Conservation (phyloP, 1,140 invertebrate species). For the Physella acuta region DNA sequence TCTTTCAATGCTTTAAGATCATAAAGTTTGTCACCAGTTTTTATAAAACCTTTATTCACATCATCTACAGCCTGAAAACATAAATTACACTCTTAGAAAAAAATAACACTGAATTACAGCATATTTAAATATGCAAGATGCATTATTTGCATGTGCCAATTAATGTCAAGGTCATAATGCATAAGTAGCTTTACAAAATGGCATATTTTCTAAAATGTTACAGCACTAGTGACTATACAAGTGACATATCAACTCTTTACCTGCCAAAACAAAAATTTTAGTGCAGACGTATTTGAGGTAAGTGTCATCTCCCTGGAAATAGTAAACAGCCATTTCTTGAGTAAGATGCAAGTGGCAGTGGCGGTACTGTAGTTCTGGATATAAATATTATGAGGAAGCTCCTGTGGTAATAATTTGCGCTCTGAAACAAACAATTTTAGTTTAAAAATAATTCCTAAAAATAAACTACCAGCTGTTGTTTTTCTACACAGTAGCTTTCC, state of each 20-base stretch:
- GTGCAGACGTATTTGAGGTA: slow-evolving; percentile 66
- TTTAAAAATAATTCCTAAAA: background rate
- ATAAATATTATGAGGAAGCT: slow-evolving; percentile 95
- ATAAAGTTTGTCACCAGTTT: slow-evolving; percentile 85
- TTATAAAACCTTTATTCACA: slow-evolving; percentile 89
- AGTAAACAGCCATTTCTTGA: slow-evolving; percentile 93
- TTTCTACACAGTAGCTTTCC: background rate
- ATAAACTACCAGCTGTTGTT: background rate
- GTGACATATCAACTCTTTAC: too few species aligned
- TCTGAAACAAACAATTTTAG: slow-evolving; percentile 66
- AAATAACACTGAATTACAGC: too few species aligned
- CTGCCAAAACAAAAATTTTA: slow-evolving; percentile 79
- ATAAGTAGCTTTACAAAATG: too few species aligned
- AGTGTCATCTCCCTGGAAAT: slow-evolving; percentile 73
- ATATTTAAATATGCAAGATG: too few species aligned
- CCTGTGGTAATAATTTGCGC: slow-evolving; percentile 87
- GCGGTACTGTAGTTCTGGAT: slow-evolving; percentile 99
- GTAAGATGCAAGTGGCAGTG: slow-evolving; percentile 86
- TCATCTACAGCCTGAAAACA: slow-evolving; percentile 82
- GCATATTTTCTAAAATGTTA: too few species aligned
- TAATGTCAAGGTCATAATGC: too few species aligned
- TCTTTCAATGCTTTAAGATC: slow-evolving; percentile 94
- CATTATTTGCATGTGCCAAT: too few species aligned
- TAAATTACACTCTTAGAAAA: background rate
- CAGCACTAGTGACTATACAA: too few species aligned